Evolutionary conservation across 1,140 invertebrate species (phyloP), one percentile per base, ranked within the genome.

Genomic region (Trigoniulus corallinus): DNA sequence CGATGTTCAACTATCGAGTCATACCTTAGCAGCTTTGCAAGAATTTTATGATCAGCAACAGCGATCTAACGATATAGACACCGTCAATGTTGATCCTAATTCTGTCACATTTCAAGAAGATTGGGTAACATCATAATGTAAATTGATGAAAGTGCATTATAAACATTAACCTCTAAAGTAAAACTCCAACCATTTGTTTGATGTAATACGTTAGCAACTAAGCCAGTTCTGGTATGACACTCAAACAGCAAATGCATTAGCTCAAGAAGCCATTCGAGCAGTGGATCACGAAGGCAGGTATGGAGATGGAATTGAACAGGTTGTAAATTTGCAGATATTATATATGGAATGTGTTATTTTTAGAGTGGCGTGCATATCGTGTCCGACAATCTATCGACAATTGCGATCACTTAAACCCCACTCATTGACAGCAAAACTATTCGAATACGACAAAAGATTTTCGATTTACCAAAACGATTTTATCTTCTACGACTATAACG

Each of bases 141-240:
- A 15, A 42, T n/a, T 54, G 53, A 53, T 45, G 20, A 24, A 45
- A 10, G 39, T 53, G 46, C 41, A 47, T 51, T 58, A 55, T 48
- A 45, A 40, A 54, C 22, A 10, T 24, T 18, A 12, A 12, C 37
- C 12, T 18, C 37, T 18, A 18, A 13, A 13, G 37, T 56, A 1
- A 22, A 4, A 53, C 15, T n/a, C 22, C n/a, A 10, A 29, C 22
- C 4, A n/a, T 15, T 23, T 37, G 15, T 42, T 29, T 21, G 15
- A 41, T 15, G n/a, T 50, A 20, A 42, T 53, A 7, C 44, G 54
- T 57, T 76, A 95, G 92, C 87, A 94, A 88, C 65, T 95, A 22
- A 93, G 88, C 63, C 91, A 96, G 66, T 95, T 96, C 72, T 96
- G 91, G 92, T 96, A 95, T 61, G 76, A 85, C 62, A 76, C 85